phyloP scores from a whole-genome alignment of 1,140 invertebrate species.

The Ylistrum balloti region DNA sequence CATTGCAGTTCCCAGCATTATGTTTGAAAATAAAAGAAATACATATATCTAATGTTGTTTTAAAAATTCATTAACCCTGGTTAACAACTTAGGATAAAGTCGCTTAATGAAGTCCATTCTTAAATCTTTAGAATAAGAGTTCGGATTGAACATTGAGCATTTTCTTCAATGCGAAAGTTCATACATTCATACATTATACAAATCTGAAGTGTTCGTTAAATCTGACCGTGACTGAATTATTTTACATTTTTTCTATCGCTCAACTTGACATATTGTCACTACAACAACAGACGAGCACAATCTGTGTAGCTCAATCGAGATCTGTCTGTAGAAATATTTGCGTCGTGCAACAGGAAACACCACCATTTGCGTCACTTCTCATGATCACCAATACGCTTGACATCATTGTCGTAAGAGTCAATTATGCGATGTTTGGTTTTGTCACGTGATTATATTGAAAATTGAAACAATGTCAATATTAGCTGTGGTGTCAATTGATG shows the following conservation, averaged over 20 bases:
- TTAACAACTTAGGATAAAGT: no score
- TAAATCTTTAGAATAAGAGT: no score
- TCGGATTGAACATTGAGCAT: no score
- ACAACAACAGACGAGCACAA: neutral
- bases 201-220: no score
- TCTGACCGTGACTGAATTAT: no score
- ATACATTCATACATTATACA: no score
- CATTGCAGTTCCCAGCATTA: no score
- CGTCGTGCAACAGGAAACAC: neutral
- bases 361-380: neutral
- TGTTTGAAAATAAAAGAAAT: no score
- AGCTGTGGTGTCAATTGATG: neutral
- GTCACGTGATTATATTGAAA: slow-evolving; percentile 38
- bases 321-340: neutral
- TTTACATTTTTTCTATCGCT: neutral
- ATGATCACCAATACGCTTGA: neutral
- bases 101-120: no score
- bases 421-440: neutral
- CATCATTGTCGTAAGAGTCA: neutral
- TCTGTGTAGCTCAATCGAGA: neutral
- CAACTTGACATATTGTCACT: neutral
- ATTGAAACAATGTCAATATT: slow-evolving; percentile 40
- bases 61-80: no score
- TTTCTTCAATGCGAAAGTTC: no score
- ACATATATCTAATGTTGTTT: no score